phyloP scores from a whole-genome alignment of 2,888 invertebrate genomes.

The Campoplex capitator region DNA sequence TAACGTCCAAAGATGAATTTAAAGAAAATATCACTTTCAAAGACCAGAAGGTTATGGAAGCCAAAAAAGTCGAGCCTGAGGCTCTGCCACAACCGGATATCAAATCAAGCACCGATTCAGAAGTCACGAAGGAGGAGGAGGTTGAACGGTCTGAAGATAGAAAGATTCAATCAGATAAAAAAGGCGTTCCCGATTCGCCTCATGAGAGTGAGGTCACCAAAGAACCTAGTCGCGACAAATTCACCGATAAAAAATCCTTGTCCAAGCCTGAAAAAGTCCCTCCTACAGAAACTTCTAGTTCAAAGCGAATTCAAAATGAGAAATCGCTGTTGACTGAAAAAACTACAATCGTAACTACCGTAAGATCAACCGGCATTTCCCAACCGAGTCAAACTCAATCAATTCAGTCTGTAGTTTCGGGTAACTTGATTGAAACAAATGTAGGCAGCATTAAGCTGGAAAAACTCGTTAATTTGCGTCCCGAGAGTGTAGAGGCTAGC shows the following conservation, averaged over 20 bases:
- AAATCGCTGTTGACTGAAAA: constrained; percentile 75
- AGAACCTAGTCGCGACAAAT: constrained; percentile 26
- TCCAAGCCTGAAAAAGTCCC: constrained; percentile 50
- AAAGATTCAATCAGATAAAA: constrained; percentile 32
- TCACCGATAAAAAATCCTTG: constrained; percentile 49
- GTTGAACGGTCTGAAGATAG: constrained; percentile 17
- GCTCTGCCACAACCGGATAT: constrained; percentile 42
- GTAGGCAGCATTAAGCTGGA: constrained; percentile 74
- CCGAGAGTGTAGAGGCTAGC: constrained; percentile 80
- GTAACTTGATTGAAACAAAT: constrained; percentile 73
- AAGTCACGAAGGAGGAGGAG: constrained; percentile 59
- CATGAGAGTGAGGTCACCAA: constrained; percentile 21
- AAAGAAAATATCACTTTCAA: constrained; percentile 61
- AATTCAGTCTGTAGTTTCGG: constrained; percentile 73
- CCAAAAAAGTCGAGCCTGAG: constrained; percentile 12
- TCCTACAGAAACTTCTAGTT: constrained; percentile 41
- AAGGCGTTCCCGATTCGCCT: constrained; percentile 22
- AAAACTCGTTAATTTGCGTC: constrained; percentile 79
- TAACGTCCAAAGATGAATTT: constrained; percentile 46
- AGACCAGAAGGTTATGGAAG: constrained; percentile 11
- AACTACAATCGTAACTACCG: constrained; percentile 72
- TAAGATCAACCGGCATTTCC: constrained; percentile 67
- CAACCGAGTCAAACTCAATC: constrained; percentile 72
- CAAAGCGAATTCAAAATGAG: constrained; percentile 53
- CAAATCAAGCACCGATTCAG: constrained; percentile 30